phyloP scores from a whole-genome alignment of 53 echinoderm and acorn worm genomes.

The Holothuria scabra region DNA sequence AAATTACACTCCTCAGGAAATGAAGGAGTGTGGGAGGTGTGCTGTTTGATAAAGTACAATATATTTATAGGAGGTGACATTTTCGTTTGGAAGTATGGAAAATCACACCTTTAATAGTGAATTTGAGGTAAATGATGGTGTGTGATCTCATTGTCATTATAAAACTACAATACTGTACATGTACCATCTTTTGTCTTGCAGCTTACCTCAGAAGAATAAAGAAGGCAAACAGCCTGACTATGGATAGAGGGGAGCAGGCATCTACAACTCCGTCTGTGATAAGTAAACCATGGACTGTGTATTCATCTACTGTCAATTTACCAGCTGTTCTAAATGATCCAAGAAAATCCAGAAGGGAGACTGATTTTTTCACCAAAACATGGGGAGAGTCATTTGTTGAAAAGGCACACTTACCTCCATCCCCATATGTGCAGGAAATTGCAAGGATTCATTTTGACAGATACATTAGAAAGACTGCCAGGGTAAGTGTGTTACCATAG shows the following conservation, averaged over 20 bases:
- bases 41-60: too few relatives aligned
- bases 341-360: conserved; percentile 82
- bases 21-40: too few relatives aligned
- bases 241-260: conserved; percentile 45
- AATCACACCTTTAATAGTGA: too few relatives aligned
- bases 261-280: conserved; percentile 55
- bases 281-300: conserved; percentile 87
- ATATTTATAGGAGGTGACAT: too few relatives aligned
- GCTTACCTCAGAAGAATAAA: conserved; percentile 24
- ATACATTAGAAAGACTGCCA: conserved; percentile 76
- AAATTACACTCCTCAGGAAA: too few relatives aligned
- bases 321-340: conserved; percentile 98
- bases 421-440: conserved; percentile 84
- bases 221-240: conserved; percentile 17
- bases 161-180: too few relatives aligned
- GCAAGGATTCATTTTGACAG: conserved; percentile 90
- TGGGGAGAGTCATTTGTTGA: conserved; percentile 99
- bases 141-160: too few relatives aligned
- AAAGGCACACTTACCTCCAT: conserved; percentile 71
- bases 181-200: neutral
- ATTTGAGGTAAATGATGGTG: too few relatives aligned
- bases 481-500: conserved; percentile 74
- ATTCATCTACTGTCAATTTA: conserved; percentile 85
- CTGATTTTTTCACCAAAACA: conserved; percentile 97
- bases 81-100: too few relatives aligned